phyloP scores from a whole-genome alignment of 2,113 vertebrate species.

The Bujurquina vittata region DNA sequence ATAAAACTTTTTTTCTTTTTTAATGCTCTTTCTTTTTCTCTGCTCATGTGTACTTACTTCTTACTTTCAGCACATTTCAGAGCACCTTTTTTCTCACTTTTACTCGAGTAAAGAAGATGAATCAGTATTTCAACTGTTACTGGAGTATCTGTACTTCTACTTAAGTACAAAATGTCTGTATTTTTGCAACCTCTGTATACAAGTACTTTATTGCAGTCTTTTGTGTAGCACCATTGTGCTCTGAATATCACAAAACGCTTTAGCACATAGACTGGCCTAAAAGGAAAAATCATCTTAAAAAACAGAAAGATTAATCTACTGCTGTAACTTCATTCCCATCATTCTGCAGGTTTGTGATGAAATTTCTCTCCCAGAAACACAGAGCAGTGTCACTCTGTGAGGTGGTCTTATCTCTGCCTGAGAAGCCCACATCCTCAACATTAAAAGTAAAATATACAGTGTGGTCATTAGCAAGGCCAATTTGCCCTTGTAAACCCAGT shows the following conservation, averaged over 20 bases:
- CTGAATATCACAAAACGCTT: not conserved
- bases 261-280: not conserved
- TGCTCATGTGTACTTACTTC: no score
- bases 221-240: not conserved
- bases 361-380: not conserved
- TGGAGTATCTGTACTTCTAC: no score
- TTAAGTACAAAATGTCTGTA: no score
- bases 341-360: not conserved
- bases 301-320: not conserved
- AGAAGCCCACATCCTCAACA: constrained; percentile 51
- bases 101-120: no score
- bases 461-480: constrained; percentile 43
- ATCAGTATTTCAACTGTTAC: no score
- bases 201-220: not conserved
- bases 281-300: no score
- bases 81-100: no score
- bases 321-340: not conserved
- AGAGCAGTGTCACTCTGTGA: constrained; percentile 22
- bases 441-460: constrained; percentile 49
- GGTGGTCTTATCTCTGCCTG: constrained; percentile 40
- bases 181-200: no score
- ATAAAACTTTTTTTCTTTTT: no score
- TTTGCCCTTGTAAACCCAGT: constrained; percentile 56
- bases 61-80: no score
- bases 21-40: no score